phyloP scores from a whole-genome alignment of 2,113 vertebrate genomes.

The Melanerpes aurifrons region DNA sequence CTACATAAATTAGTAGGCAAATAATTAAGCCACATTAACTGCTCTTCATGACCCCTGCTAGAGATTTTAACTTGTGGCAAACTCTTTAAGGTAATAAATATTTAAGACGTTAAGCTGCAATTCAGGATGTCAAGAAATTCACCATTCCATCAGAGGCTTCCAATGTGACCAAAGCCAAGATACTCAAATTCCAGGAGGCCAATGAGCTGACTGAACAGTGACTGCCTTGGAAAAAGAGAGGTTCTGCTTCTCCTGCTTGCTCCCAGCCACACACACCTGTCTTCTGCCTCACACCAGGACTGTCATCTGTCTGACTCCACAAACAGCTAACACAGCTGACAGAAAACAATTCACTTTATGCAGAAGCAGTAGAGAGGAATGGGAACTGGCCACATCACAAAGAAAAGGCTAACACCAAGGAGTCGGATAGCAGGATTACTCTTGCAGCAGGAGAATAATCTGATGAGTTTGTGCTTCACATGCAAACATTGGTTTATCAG shows the following conservation, averaged over 20 bases:
- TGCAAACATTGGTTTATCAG: neutral
- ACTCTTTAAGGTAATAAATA: neutral
- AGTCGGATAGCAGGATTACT: neutral
- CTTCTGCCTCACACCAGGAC: neutral
- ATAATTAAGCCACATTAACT: neutral
- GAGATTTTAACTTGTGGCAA: neutral
- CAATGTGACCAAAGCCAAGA: neutral
- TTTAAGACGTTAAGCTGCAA: neutral
- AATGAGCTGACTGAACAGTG: neutral
- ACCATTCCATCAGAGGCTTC: neutral
- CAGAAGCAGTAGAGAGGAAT: neutral
- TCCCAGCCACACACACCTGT: accelerated
- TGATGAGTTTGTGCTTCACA: neutral
- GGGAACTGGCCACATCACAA: neutral
- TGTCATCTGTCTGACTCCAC: neutral
- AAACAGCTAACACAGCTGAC: neutral
- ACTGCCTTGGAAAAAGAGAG: neutral
- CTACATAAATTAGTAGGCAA: neutral
- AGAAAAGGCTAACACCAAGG: neutral
- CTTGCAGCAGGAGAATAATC: neutral
- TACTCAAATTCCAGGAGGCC: neutral
- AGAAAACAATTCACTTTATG: neutral
- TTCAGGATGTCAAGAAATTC: neutral
- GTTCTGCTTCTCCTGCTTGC: neutral
- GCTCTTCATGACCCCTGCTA: neutral